A percentile compares a stretch with the other conserved stretches of the same genome.
Evolutionary conservation across 2,888 invertebrate genomes (phyloP).

Genomic region (Phoenoteleia sp.): DNA sequence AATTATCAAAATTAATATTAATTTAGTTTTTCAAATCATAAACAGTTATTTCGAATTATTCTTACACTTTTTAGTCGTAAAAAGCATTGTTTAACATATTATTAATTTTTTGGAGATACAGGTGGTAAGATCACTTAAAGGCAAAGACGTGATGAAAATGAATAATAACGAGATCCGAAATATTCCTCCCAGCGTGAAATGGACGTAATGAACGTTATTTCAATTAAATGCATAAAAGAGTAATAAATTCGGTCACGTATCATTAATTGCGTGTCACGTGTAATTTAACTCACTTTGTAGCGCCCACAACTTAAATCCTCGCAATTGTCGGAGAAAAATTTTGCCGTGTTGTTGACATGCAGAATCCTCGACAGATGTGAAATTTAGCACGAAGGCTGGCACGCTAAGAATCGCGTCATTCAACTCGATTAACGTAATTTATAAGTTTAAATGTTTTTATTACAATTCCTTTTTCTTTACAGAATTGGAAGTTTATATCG

Average conservation of each 20-base stretch:
- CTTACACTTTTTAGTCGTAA: too few relatives aligned
- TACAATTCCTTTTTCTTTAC: too few relatives aligned
- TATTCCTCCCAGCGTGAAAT: not conserved
- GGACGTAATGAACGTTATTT: constrained; percentile 40
- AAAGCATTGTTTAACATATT: too few relatives aligned
- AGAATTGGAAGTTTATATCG: too few relatives aligned
- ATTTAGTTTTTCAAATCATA: too few relatives aligned
- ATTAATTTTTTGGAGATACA: too few relatives aligned
- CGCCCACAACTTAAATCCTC: constrained; percentile 91
- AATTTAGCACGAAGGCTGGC: constrained; percentile 91
- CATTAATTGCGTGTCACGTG: constrained; percentile 64
- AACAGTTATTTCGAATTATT: too few relatives aligned
- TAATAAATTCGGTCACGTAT: constrained; percentile 69
- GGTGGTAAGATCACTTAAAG: not conserved
- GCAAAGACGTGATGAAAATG: constrained; percentile 50
- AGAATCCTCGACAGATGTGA: constrained; percentile 89
- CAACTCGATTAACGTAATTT: constrained; percentile 89
- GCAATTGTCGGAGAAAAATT: constrained; percentile 90
- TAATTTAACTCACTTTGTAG: constrained; percentile 89
- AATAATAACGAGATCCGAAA: constrained; percentile 35
- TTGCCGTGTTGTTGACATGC: constrained; percentile 91
- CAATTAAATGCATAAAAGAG: constrained; percentile 61
- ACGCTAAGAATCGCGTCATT: constrained; percentile 88
- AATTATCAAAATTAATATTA: too few relatives aligned
- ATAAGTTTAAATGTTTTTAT: too few relatives aligned